Conservation (phyloP, 2,113 vertebrate species). For the Argyrosomus japonicus region DNA sequence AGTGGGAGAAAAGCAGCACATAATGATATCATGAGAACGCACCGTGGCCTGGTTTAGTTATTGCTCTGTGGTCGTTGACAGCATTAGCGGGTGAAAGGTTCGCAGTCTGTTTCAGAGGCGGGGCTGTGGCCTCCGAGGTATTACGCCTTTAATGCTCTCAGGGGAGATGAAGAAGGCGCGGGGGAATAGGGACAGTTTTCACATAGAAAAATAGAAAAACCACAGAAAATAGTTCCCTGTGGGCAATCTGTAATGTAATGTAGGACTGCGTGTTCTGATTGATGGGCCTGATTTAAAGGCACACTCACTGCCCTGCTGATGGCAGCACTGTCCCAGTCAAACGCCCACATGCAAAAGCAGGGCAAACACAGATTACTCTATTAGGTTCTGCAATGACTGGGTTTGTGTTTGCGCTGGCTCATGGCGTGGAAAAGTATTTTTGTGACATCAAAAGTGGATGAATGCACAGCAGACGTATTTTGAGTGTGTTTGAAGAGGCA, state of each 20-base stretch:
- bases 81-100: slow-evolving; percentile 48
- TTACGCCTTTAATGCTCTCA: slow-evolving; percentile 55
- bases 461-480: not conserved
- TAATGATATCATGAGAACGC: slow-evolving; percentile 6
- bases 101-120: not conserved
- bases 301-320: slow-evolving; percentile 40
- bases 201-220: not conserved
- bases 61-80: slow-evolving; percentile 6
- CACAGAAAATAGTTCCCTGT: slow-evolving; percentile 15
- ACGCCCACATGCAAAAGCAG: slow-evolving; percentile 39
- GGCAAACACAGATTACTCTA: slow-evolving; percentile 57
- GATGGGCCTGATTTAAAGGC: slow-evolving; percentile 18
- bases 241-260: slow-evolving; percentile 1
- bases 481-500: too few species aligned
- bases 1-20: not conserved
- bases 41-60: slow-evolving; percentile 25
- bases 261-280: slow-evolving; percentile 2
- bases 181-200: slow-evolving; percentile 7
- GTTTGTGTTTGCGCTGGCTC: slow-evolving; percentile 26
- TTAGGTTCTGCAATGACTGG: slow-evolving; percentile 9
- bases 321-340: slow-evolving; percentile 48
- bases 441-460: not conserved
- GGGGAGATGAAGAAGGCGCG: slow-evolving; percentile 14
- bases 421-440: not conserved
- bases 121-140: slow-evolving; percentile 20